These are phyloP conservation scores for Elephantulus edwardii DNA, from an alignment of 2,113 vertebrate genomes.

Conservation along the genomic window DNA sequence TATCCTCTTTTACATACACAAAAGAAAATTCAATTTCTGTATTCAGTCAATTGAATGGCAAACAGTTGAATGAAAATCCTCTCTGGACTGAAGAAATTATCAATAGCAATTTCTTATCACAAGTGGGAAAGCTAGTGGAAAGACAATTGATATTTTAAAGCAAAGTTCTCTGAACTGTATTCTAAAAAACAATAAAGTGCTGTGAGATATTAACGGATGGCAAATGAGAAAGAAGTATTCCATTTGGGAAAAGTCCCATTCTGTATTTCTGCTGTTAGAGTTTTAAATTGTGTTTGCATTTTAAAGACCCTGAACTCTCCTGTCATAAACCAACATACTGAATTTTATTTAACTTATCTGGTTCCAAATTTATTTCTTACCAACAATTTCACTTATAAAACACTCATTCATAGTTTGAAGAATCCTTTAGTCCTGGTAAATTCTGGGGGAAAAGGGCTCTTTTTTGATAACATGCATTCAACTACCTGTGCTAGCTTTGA, in stretches of 20 bases:
- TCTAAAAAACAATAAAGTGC: neutral
- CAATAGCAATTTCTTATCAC: slow-evolving; percentile 28
- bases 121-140: neutral
- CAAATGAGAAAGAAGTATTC: neutral
- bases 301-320: neutral
- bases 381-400: slow-evolving; percentile 18
- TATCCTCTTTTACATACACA: neutral
- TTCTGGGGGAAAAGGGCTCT: neutral
- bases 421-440: neutral
- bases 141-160: slow-evolving; percentile 39
- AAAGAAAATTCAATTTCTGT: neutral
- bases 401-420: neutral
- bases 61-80: neutral
- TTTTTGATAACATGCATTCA: neutral
- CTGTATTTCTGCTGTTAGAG: neutral
- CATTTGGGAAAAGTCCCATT: neutral
- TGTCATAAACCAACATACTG: neutral
- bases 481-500: neutral
- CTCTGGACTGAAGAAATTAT: neutral
- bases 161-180: neutral
- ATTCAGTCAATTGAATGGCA: slow-evolving; percentile 16
- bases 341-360: neutral
- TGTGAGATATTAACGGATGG: neutral
- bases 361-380: neutral
- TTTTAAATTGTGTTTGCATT: neutral